These are phyloP conservation scores for Amblyraja radiata DNA, from an alignment of 2,797 vertebrate genomes.

Conservation along the genomic window DNA sequence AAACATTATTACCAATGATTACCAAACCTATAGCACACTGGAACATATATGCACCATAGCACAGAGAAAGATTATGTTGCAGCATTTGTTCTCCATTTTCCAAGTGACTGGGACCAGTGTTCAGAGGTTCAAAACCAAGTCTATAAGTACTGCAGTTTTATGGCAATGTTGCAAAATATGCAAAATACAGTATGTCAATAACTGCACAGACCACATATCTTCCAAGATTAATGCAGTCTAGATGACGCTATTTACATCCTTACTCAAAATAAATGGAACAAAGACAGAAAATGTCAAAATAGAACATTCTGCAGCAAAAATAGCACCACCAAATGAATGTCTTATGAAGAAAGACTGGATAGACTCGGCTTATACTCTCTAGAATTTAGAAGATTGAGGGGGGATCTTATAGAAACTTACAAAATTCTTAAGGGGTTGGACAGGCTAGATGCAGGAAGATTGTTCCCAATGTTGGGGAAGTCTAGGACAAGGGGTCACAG, in stretches of 20 bases:
- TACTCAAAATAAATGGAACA: slow-evolving; percentile 5
- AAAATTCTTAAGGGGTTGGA: too few species aligned
- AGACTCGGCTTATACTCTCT: too few species aligned
- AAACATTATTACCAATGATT: background rate
- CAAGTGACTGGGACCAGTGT: background rate
- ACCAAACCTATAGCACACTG: background rate
- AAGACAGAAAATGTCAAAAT: background rate
- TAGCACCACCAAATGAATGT: too few species aligned
- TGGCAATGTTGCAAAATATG: background rate
- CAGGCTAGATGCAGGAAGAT: too few species aligned
- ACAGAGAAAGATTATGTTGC: background rate
- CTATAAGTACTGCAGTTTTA: background rate
- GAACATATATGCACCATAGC: background rate
- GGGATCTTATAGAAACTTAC: too few species aligned
- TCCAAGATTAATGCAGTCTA: background rate
- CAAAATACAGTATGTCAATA: background rate
- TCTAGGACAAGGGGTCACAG: too few species aligned
- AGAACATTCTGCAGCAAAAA: background rate
- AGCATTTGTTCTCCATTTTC: background rate
- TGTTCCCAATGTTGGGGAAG: too few species aligned
- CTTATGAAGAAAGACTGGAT: too few species aligned
- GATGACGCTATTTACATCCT: background rate
- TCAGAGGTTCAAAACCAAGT: background rate
- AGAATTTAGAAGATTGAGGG: too few species aligned
- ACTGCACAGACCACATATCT: background rate